Evolutionary conservation across 1,140 invertebrate species (phyloP).

Genomic region (Anoplophora glabripennis): DNA sequence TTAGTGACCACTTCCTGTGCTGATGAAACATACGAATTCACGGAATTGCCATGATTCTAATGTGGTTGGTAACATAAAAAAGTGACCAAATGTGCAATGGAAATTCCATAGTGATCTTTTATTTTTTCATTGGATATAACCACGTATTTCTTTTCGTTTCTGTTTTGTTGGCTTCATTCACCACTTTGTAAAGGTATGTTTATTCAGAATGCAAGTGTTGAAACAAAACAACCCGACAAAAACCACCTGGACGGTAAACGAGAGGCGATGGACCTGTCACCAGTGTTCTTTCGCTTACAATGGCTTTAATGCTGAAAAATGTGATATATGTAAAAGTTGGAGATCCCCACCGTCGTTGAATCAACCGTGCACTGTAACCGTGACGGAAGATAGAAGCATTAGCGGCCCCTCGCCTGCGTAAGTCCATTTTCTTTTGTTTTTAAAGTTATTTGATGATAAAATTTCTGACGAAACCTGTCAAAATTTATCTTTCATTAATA

Average conservation of each 20-base stretch:
- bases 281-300: conserved; percentile 88
- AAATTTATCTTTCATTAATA: too few relatives aligned
- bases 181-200: background rate
- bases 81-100: too few relatives aligned
- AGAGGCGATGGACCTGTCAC: conserved; percentile 80
- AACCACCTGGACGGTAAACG: conserved; percentile 37
- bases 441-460: too few relatives aligned
- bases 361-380: conserved; percentile 65
- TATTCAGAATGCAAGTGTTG: conserved; percentile 34
- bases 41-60: too few relatives aligned
- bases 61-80: too few relatives aligned
- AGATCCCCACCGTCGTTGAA: conserved; percentile 62
- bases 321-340: conserved; percentile 74
- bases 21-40: too few relatives aligned
- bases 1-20: too few relatives aligned
- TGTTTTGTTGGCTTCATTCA: background rate
- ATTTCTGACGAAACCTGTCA: too few relatives aligned
- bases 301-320: conserved; percentile 70
- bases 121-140: too few relatives aligned
- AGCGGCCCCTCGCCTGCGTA: background rate
- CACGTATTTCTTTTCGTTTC: too few relatives aligned
- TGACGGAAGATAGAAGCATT: conserved; percentile 57
- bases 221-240: conserved; percentile 24
- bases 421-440: too few relatives aligned
- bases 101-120: too few relatives aligned